Conservation (phyloP, 2,797 vertebrate genomes). For the Poliocrania exsul region DNA sequence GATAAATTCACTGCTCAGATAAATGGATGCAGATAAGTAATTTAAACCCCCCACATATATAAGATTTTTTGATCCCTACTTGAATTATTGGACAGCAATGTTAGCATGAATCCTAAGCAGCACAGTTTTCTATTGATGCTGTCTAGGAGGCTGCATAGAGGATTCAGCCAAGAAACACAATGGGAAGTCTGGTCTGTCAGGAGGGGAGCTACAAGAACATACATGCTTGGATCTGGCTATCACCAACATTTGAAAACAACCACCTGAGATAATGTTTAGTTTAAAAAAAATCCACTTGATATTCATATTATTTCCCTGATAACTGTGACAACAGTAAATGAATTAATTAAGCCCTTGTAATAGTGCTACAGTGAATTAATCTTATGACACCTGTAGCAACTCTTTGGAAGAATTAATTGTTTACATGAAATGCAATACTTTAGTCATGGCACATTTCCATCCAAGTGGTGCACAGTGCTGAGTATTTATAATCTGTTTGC, state of each 20-base stretch:
- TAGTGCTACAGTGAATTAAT: neutral
- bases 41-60: accelerated
- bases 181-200: neutral
- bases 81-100: neutral
- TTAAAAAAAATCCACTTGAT: neutral
- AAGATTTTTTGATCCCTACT: neutral
- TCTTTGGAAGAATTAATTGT: neutral
- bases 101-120: neutral
- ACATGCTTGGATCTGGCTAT: neutral
- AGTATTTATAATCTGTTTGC: neutral
- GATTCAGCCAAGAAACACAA: neutral
- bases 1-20: neutral
- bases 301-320: neutral
- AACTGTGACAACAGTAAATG: neutral
- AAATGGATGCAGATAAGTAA: neutral
- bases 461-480: neutral
- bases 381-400: neutral
- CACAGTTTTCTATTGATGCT: neutral
- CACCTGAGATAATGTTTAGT: neutral
- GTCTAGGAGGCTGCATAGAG: neutral
- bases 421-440: neutral
- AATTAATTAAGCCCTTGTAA: neutral
- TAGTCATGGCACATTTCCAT: neutral
- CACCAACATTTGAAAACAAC: neutral
- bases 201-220: neutral